Percentiles rank a stretch among this genome's conserved stretches.
phyloP scores from a whole-genome alignment of 2,888 invertebrate species.

The Campoletis raptor region DNA sequence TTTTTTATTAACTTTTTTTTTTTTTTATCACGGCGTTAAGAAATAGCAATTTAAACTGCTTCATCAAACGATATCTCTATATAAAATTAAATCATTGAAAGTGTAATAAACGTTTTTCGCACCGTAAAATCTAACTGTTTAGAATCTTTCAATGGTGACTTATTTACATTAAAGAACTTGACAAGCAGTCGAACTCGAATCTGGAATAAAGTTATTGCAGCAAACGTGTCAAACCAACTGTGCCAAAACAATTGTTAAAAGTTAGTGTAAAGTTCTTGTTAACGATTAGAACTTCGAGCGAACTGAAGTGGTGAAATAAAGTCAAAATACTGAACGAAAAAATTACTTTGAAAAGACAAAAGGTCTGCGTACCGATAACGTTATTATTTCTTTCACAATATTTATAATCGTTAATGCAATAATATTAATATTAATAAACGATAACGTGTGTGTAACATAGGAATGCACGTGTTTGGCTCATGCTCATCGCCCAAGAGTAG shows the following conservation, averaged over 20 bases:
- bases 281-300: not conserved
- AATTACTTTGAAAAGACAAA: not conserved
- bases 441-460: conserved; percentile 18
- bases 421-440: not conserved
- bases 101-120: too few relatives aligned
- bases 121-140: too few relatives aligned
- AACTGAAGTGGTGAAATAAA: not conserved
- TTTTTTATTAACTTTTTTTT: too few relatives aligned
- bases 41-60: too few relatives aligned
- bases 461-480: conserved; percentile 10
- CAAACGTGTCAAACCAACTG: not conserved
- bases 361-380: not conserved
- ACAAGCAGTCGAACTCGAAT: too few relatives aligned
- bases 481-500: not conserved
- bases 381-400: not conserved
- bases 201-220: too few relatives aligned
- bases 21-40: too few relatives aligned
- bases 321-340: not conserved
- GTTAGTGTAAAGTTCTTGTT: not conserved
- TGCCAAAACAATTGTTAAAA: not conserved
- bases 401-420: not conserved
- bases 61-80: too few relatives aligned
- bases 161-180: too few relatives aligned
- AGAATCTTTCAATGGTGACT: too few relatives aligned
- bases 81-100: too few relatives aligned